Evolutionary conservation across 2,888 invertebrate genomes (phyloP).

Genomic region (Eutolmus rufibarbis): DNA sequence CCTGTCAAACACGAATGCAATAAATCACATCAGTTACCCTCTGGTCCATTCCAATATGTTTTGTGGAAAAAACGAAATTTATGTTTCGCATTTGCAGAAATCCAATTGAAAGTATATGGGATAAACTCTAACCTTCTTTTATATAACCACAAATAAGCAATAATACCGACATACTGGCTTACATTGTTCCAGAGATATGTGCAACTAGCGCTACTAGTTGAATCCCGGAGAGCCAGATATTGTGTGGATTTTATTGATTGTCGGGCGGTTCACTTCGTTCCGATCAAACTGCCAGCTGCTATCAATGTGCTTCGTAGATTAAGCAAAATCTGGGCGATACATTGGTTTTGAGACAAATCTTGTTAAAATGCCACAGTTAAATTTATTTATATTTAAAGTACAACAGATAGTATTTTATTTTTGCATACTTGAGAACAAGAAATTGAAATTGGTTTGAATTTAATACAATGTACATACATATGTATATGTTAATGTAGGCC

Average conservation of each 20-base stretch:
- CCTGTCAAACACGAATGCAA: neutral
- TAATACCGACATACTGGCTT: neutral
- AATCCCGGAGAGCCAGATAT: neutral
- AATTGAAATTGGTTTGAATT: neutral
- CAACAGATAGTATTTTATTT: neutral
- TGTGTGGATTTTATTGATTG: slow-evolving; percentile 20
- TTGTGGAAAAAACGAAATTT: neutral
- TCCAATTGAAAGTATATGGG: neutral
- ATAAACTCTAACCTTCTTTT: neutral
- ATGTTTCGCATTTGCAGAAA: neutral
- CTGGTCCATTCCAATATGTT: neutral
- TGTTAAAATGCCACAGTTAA: neutral
- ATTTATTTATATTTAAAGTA: neutral
- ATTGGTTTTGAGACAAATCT: neutral
- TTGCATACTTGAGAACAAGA: neutral
- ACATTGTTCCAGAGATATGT: neutral
- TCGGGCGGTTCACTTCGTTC: neutral
- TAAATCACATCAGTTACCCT: neutral
- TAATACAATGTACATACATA: too few relatives aligned
- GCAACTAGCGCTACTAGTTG: neutral
- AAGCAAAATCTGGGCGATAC: neutral
- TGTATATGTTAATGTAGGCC: too few relatives aligned
- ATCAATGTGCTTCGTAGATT: neutral
- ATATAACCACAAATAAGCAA: slow-evolving; percentile 5
- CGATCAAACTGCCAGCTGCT: neutral